Evolutionary conservation across 2,888 invertebrate genomes (phyloP).

Genomic region (Diarsia brunnea): DNA sequence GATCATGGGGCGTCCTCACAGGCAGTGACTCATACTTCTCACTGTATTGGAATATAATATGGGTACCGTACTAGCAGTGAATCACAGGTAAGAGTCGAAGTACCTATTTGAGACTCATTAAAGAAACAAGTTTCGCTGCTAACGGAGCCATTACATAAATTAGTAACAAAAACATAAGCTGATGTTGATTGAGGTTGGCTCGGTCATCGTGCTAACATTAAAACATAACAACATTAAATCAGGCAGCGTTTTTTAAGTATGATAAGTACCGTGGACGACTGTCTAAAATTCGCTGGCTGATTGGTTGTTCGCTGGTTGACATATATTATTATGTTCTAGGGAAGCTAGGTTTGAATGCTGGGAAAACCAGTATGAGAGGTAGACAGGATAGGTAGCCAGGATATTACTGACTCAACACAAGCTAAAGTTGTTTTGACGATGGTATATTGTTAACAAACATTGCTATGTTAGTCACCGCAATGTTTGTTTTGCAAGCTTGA

Average conservation of each 20-base stretch:
- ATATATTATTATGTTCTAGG: not conserved
- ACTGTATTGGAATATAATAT: not conserved
- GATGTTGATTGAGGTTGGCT: not conserved
- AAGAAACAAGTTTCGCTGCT: slow-evolving; percentile 3
- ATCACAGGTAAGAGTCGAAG: not conserved
- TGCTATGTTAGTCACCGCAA: not conserved
- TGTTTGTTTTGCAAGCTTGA: not conserved
- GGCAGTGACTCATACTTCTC: not conserved
- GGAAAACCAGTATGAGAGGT: not conserved
- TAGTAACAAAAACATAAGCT: not conserved
- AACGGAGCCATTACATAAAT: not conserved
- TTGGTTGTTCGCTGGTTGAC: not conserved
- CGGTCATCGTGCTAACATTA: not conserved
- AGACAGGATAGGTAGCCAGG: not conserved
- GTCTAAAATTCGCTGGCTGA: not conserved
- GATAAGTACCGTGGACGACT: not conserved
- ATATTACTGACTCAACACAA: not conserved
- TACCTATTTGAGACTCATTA: slow-evolving; percentile 4
- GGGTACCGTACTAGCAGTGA: not conserved
- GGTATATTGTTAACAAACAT: not conserved
- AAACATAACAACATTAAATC: not conserved
- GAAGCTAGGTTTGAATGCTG: not conserved
- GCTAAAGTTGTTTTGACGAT: not conserved
- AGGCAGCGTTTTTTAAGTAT: not conserved
- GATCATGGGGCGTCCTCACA: not conserved